These are phyloP conservation scores for Trididemnum nubilum DNA, from an alignment of 23 tunicate species.

Conservation along the genomic window DNA sequence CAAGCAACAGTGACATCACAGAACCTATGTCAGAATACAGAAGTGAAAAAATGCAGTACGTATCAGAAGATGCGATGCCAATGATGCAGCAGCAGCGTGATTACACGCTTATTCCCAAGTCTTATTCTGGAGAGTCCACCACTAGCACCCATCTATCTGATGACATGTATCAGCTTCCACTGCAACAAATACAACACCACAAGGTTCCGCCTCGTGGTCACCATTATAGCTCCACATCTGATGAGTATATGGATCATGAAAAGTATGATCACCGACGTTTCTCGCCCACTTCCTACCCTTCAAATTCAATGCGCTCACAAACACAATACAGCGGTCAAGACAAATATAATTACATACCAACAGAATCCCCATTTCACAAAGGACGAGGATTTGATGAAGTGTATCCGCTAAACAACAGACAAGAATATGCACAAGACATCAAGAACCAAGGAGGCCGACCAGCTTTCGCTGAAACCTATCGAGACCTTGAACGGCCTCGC, in stretches of 20 bases:
- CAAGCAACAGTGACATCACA: neutral
- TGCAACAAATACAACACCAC: no score
- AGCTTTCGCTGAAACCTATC: neutral
- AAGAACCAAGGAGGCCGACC: no score
- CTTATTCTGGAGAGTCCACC: neutral
- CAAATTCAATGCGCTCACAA: neutral
- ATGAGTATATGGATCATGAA: neutral
- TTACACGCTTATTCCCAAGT: neutral
- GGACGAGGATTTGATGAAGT: neutral
- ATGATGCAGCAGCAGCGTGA: neutral
- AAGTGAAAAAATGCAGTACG: conserved; percentile 1
- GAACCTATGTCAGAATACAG: neutral
- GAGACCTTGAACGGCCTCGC: neutral
- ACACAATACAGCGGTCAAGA: no score
- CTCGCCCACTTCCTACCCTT: neutral
- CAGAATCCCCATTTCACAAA: neutral
- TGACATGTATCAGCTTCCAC: neutral
- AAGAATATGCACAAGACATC: neutral
- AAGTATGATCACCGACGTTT: neutral
- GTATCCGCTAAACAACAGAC: neutral
- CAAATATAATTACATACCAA: no score
- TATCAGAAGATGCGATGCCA: neutral
- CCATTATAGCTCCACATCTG: neutral
- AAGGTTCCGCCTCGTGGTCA: neutral
- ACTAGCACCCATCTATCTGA: neutral